A percentile compares a stretch with the other conserved stretches of the same genome.
phyloP scores from a whole-genome alignment of 2,888 invertebrate species.

The Hanleya hanleyi region DNA sequence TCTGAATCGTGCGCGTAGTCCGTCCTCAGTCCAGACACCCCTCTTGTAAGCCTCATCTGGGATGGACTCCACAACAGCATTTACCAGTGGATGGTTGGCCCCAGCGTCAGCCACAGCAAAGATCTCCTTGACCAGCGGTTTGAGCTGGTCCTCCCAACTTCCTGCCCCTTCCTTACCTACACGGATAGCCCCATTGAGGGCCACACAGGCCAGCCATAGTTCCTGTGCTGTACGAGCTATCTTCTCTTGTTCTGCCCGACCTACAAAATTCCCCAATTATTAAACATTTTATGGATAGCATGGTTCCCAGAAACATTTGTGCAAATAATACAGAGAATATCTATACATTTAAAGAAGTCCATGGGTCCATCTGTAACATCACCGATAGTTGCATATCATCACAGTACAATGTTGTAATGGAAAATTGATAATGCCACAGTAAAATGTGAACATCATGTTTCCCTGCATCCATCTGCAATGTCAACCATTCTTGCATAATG shows the following conservation, averaged over 20 bases:
- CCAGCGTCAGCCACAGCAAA: slow-evolving; percentile 61
- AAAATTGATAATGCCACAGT: too few species aligned
- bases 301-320: neutral
- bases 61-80: slow-evolving; percentile 84
- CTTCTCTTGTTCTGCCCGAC: slow-evolving; percentile 72
- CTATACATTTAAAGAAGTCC: neutral
- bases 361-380: neutral
- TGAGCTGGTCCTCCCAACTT: slow-evolving; percentile 53
- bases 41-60: slow-evolving; percentile 84
- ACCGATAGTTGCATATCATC: too few species aligned
- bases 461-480: too few species aligned
- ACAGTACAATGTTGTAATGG: too few species aligned
- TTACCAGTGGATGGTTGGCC: slow-evolving; percentile 83
- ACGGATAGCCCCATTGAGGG: slow-evolving; percentile 85
- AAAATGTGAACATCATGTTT: too few species aligned
- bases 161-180: slow-evolving; percentile 75
- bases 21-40: slow-evolving; percentile 92
- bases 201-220: slow-evolving; percentile 95
- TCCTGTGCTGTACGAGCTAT: slow-evolving; percentile 81
- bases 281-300: neutral
- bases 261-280: too few species aligned
- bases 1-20: slow-evolving; percentile 86
- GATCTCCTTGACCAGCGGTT: slow-evolving; percentile 63
- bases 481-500: too few species aligned
- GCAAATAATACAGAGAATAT: neutral